These are phyloP conservation scores for Neostethus bicornis DNA, from an alignment of 2,797 vertebrate genomes.

Conservation along the genomic window DNA sequence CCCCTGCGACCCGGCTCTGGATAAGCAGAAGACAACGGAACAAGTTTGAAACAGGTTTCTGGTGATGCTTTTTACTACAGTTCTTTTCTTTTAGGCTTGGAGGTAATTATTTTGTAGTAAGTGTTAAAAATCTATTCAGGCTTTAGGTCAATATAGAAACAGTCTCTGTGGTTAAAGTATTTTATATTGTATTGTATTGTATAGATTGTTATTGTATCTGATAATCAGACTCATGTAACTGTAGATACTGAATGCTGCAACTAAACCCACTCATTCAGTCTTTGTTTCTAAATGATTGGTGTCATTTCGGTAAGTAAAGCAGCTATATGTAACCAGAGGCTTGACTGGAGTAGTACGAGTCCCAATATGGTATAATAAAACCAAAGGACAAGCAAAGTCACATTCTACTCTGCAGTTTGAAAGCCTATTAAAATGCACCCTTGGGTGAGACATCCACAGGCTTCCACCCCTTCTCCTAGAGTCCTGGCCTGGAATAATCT, in stretches of 20 bases:
- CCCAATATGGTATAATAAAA: constrained; percentile 43
- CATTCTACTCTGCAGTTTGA: constrained; percentile 54
- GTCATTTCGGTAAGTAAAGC: constrained; percentile 12
- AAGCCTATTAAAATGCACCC: constrained; percentile 74
- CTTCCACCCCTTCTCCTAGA: constrained; percentile 57
- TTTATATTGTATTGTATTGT: constrained; percentile 27
- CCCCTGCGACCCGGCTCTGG: no score
- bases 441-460: constrained; percentile 59
- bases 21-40: no score
- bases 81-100: not conserved
- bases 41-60: no score
- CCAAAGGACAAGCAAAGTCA: constrained; percentile 72
- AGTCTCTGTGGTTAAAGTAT: constrained; percentile 23
- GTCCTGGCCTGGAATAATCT: constrained; percentile 68
- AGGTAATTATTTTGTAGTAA: not conserved
- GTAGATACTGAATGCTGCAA: constrained; percentile 1
- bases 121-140: constrained; percentile 1
- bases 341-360: constrained; percentile 29
- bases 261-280: not conserved
- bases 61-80: no score
- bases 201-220: constrained; percentile 34
- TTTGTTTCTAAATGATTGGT: not conserved
- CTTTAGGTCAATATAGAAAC: constrained; percentile 15
- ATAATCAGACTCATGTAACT: constrained; percentile 15
- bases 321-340: constrained; percentile 22